phyloP scores from a whole-genome alignment of 2,113 vertebrate genomes.

The Hippocampus guttulatus region DNA sequence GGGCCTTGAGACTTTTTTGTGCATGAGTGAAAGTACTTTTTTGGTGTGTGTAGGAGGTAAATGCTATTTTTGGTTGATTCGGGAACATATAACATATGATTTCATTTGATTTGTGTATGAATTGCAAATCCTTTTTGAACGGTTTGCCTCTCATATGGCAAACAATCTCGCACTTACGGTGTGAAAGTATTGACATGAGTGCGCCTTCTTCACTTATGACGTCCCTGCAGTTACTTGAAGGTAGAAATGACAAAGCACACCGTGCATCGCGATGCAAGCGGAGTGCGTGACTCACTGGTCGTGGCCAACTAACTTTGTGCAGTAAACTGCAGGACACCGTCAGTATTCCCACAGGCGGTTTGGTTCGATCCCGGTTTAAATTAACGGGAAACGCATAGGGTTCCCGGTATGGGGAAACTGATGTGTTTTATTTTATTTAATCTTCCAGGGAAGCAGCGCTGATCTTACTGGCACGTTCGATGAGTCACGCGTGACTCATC shows the following conservation, averaged over 20 bases:
- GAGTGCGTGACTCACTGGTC: neutral
- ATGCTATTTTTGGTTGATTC: no score
- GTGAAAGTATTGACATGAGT: neutral
- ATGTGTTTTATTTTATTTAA: slow-evolving; percentile 4
- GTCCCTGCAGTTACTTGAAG: neutral
- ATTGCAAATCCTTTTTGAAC: neutral
- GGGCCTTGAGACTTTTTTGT: no score
- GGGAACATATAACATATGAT: no score
- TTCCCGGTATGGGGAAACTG: slow-evolving; percentile 45
- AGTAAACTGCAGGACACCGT: neutral
- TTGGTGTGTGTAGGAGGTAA: no score
- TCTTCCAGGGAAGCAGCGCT: slow-evolving; percentile 47
- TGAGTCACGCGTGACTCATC: slow-evolving; percentile 67
- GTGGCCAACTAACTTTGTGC: neutral
- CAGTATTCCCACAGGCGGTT: slow-evolving; percentile 16
- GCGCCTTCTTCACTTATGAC: neutral
- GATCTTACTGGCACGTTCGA: slow-evolving; percentile 64
- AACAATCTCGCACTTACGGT: neutral
- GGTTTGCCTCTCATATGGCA: neutral
- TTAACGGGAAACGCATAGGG: slow-evolving; percentile 22
- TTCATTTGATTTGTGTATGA: no score
- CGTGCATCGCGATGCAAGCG: no score
- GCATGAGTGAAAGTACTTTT: no score
- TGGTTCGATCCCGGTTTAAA: neutral
- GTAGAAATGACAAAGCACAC: neutral